phyloP scores from a whole-genome alignment of 2,888 invertebrate genomes.

The Eristalis intricaria region DNA sequence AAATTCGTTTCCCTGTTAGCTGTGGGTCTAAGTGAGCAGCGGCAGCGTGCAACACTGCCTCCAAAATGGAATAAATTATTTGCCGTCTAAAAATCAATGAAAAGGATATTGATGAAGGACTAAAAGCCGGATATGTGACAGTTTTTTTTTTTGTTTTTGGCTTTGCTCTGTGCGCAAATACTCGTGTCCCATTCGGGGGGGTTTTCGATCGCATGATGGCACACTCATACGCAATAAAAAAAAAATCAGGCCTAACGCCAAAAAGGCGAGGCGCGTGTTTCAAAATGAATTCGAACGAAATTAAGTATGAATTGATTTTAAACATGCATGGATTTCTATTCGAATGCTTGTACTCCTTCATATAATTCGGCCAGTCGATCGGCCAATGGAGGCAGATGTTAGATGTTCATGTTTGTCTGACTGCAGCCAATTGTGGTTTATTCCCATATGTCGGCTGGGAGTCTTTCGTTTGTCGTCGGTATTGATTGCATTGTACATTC shows the following conservation, averaged over 20 bases:
- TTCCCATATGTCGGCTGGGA: too few relatives aligned
- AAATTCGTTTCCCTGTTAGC: conserved; percentile 34
- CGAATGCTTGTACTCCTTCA: not conserved
- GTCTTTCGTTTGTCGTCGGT: too few relatives aligned
- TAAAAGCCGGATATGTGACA: conserved; percentile 49
- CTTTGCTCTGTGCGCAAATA: not conserved
- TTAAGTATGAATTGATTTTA: not conserved
- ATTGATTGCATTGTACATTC: too few relatives aligned
- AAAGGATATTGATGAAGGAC: conserved; percentile 62
- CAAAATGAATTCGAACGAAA: not conserved
- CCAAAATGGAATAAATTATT: conserved; percentile 56
- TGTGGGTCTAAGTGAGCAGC: not conserved
- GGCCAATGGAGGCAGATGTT: too few relatives aligned
- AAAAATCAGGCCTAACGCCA: not conserved
- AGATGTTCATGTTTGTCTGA: too few relatives aligned
- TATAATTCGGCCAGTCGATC: too few relatives aligned
- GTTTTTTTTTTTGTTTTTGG: conserved; percentile 5
- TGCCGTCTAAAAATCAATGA: conserved; percentile 54
- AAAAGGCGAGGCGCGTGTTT: not conserved
- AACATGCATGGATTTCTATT: not conserved
- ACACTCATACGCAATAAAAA: not conserved
- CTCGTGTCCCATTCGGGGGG: not conserved
- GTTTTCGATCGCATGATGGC: not conserved
- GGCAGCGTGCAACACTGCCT: not conserved
- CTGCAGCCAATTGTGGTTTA: too few relatives aligned